phyloP scores from a whole-genome alignment of 2,888 invertebrate species.

The Apocheima hispidaria region DNA sequence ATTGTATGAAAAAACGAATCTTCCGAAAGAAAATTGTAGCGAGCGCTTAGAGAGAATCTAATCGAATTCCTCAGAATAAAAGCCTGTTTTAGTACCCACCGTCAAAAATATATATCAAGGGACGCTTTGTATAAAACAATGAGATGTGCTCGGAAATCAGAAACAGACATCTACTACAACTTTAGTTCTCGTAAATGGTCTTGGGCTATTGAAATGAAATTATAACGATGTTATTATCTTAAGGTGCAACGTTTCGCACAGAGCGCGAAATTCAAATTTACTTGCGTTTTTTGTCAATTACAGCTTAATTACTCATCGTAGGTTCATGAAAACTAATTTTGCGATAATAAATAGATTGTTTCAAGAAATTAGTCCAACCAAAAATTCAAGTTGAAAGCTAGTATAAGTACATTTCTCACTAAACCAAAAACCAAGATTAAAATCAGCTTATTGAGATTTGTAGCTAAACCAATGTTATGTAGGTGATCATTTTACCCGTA shows the following conservation, averaged over 20 bases:
- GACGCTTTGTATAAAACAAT: constrained; percentile 62
- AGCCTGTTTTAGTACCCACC: constrained; percentile 58
- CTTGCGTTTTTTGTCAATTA: too few species aligned
- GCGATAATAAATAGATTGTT: neutral
- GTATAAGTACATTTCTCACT: too few species aligned
- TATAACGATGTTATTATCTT: neutral
- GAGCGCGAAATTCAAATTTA: too few species aligned
- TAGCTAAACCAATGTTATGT: too few species aligned
- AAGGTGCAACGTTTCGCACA: too few species aligned
- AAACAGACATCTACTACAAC: neutral
- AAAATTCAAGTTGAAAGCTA: too few species aligned
- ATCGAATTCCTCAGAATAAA: constrained; percentile 59
- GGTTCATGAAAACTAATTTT: neutral
- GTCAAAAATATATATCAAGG: constrained; percentile 63
- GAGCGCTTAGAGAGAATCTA: constrained; percentile 55
- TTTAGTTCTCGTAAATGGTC: neutral
- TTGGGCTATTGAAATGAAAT: neutral
- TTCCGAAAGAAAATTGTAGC: constrained; percentile 54
- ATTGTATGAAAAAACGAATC: constrained; percentile 52
- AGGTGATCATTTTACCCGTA: too few species aligned
- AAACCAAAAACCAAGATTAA: too few species aligned
- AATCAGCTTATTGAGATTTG: too few species aligned
- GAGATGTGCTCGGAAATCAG: constrained; percentile 49
- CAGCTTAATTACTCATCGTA: too few species aligned
- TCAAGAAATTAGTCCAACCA: too few species aligned